These are phyloP conservation scores for Poeciliopsis paucimaculata DNA, from an alignment of 2,797 vertebrate species.

Conservation along the genomic window DNA sequence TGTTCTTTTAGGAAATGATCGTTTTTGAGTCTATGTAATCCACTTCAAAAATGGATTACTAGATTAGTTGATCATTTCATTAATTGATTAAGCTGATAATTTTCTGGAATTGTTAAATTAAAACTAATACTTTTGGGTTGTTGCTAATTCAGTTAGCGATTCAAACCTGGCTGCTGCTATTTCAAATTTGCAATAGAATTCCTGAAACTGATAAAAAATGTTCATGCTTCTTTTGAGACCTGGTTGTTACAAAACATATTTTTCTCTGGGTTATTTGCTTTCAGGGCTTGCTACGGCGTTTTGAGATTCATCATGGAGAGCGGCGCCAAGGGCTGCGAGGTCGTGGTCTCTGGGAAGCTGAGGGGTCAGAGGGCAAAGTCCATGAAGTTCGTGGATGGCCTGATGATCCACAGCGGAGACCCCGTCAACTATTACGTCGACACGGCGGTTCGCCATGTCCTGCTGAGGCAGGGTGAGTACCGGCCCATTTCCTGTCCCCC, in stretches of 20 bases:
- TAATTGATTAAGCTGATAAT: no score
- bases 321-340: constrained; percentile 95
- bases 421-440: constrained; percentile 99
- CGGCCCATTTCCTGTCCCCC: accelerated
- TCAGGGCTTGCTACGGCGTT: constrained; percentile 95
- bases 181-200: not conserved
- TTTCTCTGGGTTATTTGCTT: not conserved
- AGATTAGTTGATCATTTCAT: no score
- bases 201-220: not conserved
- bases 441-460: constrained; percentile 94
- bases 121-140: not conserved
- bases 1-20: no score
- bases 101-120: not conserved
- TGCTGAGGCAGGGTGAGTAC: constrained; percentile 93
- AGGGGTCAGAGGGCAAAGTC: constrained; percentile 96
- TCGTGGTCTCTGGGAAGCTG: constrained; percentile 97
- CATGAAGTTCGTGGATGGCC: constrained; percentile 99
- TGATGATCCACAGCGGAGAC: constrained; percentile 99
- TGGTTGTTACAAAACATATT: not conserved
- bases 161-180: not conserved
- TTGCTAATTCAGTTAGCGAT: not conserved
- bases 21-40: no score
- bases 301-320: constrained; percentile 99
- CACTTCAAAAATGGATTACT: no score
- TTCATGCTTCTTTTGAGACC: not conserved